Evolutionary conservation across 1,140 invertebrate genomes (phyloP).

Genomic region (Apocrypta bakeri): DNA sequence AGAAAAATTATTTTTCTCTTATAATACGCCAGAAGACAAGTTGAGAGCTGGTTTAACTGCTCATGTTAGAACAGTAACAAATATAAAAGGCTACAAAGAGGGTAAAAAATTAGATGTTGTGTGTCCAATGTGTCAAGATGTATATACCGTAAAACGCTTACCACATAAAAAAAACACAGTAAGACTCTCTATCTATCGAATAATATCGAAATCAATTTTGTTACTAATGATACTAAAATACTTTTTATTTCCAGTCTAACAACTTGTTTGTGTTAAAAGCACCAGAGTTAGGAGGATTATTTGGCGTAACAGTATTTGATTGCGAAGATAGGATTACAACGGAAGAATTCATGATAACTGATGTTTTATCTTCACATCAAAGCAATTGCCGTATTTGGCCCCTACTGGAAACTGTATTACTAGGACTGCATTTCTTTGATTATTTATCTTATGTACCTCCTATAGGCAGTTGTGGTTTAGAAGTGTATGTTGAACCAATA

Average conservation of each 20-base stretch:
- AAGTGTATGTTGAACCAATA: slow-evolving; percentile 64
- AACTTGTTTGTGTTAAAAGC: slow-evolving; percentile 65
- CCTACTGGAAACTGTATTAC: slow-evolving; percentile 67
- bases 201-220: slow-evolving; percentile 41
- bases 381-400: slow-evolving; percentile 74
- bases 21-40: slow-evolving; percentile 66
- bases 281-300: slow-evolving; percentile 71
- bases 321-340: slow-evolving; percentile 68
- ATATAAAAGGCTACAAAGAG: slow-evolving; percentile 61
- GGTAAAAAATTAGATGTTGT: slow-evolving; percentile 60
- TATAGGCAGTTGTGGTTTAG: slow-evolving; percentile 71
- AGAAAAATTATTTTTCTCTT: slow-evolving; percentile 67
- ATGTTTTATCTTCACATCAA: slow-evolving; percentile 71
- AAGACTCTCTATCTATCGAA: slow-evolving; percentile 47
- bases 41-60: slow-evolving; percentile 66
- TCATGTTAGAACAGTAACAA: slow-evolving; percentile 67
- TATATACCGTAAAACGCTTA: slow-evolving; percentile 65
- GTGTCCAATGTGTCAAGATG: slow-evolving; percentile 62
- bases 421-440: slow-evolving; percentile 72
- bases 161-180: slow-evolving; percentile 58
- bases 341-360: slow-evolving; percentile 65
- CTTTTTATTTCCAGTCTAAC: slow-evolving; percentile 48
- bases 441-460: slow-evolving; percentile 74
- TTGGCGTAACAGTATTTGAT: slow-evolving; percentile 71
- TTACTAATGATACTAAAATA: slow-evolving; percentile 15